phyloP scores from a whole-genome alignment of 92 coral and sea anemone genomes.

The Palythoa caribaeorum region DNA sequence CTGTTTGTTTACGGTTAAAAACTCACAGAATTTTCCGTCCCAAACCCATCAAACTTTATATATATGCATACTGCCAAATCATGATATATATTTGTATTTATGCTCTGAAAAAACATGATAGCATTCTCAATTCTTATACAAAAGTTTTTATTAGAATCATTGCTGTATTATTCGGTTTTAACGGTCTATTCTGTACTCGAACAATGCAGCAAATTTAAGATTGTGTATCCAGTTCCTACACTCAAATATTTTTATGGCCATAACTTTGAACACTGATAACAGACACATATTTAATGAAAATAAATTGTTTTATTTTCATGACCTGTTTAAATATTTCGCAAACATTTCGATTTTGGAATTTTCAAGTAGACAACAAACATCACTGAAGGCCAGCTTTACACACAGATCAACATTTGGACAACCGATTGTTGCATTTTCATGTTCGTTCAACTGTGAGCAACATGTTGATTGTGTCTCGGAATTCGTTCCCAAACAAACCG shows the following conservation, averaged over 20 bases:
- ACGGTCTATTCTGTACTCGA: not conserved
- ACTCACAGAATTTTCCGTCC: not conserved
- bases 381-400: too few species aligned
- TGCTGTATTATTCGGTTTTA: not conserved
- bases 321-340: not conserved
- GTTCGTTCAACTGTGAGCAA: too few species aligned
- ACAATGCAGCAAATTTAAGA: conserved; percentile 9
- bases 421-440: too few species aligned
- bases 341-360: not conserved
- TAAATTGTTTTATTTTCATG: not conserved
- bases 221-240: conserved; percentile 10
- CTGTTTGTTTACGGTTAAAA: not conserved
- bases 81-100: conserved; percentile 18
- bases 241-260: conserved; percentile 40
- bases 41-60: not conserved
- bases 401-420: too few species aligned
- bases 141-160: not conserved
- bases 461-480: too few species aligned
- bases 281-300: conserved; percentile 29
- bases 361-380: not conserved
- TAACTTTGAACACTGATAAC: not conserved
- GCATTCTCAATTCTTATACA: not conserved
- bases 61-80: conserved; percentile 12
- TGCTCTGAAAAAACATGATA: not conserved
- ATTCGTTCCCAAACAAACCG: too few species aligned